Evolutionary conservation across 2,113 vertebrate species (phyloP).

Genomic region (Hippocampus comes): DNA sequence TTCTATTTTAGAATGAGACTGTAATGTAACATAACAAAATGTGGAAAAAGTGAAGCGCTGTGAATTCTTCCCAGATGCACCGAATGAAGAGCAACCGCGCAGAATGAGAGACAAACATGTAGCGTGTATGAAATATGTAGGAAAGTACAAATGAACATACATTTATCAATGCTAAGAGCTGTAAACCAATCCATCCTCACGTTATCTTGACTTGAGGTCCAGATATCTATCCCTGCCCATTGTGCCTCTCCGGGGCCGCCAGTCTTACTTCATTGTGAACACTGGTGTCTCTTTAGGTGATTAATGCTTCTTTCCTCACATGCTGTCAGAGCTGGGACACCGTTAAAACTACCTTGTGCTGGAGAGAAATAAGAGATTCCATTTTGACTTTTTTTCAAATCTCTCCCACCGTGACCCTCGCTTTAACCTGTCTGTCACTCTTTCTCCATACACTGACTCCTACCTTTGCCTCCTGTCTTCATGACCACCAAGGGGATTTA

Average conservation of each 20-base stretch:
- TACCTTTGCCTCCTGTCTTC: constrained; percentile 31
- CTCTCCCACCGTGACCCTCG: constrained; percentile 40
- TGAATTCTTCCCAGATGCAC: too few species aligned
- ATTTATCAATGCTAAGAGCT: constrained; percentile 2
- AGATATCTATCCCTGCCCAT: constrained; percentile 15
- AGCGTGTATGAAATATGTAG: background rate
- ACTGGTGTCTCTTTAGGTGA: constrained; percentile 64
- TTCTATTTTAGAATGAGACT: too few species aligned
- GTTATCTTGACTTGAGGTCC: constrained; percentile 15
- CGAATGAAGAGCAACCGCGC: background rate
- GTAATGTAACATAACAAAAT: too few species aligned
- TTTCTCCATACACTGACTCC: constrained; percentile 23
- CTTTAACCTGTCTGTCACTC: constrained; percentile 30
- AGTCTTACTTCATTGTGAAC: constrained; percentile 56
- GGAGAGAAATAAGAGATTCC: constrained; percentile 59
- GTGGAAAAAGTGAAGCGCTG: too few species aligned
- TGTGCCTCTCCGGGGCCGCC: constrained; percentile 27
- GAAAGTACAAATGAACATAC: background rate
- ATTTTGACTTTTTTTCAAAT: constrained; percentile 59
- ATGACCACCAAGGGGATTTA: constrained; percentile 25
- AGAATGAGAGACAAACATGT: background rate
- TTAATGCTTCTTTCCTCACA: constrained; percentile 58
- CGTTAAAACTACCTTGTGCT: constrained; percentile 69
- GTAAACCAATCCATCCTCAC: constrained; percentile 15
- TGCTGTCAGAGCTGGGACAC: constrained; percentile 57